These are phyloP conservation scores for Aix galericulata DNA, from an alignment of 2,113 vertebrate species.

Conservation along the genomic window DNA sequence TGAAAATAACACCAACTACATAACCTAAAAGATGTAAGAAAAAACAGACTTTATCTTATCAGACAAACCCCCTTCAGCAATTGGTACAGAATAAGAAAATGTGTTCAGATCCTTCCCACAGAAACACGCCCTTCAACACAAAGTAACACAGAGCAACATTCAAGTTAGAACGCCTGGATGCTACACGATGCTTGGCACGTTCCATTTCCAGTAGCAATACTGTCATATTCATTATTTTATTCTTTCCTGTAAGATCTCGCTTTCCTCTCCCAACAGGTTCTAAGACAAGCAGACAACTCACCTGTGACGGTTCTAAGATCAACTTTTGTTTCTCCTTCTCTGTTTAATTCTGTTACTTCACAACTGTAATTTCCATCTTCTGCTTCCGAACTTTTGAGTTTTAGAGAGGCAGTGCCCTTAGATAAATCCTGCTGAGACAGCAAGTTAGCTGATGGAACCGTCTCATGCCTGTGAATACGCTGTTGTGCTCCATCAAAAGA, in stretches of 20 bases:
- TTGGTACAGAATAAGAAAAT: not conserved
- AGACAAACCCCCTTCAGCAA: not conserved
- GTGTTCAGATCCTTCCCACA: not conserved
- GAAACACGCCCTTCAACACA: not conserved
- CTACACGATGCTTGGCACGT: not conserved
- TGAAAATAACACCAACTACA: not conserved
- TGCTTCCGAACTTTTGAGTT: slow-evolving; percentile 5
- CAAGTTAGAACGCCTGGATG: not conserved
- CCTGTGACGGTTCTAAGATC: slow-evolving; percentile 53
- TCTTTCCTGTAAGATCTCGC: not conserved
- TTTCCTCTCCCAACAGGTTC: not conserved
- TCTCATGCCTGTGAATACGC: accelerated
- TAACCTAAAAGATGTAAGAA: not conserved
- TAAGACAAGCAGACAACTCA: slow-evolving; percentile 50
- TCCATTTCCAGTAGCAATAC: not conserved
- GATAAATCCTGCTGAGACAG: not conserved
- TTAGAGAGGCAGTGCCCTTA: slow-evolving; percentile 71
- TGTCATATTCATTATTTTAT: not conserved
- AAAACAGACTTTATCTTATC: not conserved
- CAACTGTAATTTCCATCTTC: slow-evolving; percentile 75
- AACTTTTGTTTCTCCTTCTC: slow-evolving; percentile 66
- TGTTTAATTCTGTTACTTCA: slow-evolving; percentile 72
- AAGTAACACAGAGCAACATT: not conserved
- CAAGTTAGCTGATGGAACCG: slow-evolving; percentile 35
- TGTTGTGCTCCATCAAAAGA: not conserved